Evolutionary conservation across 2,797 vertebrate genomes (phyloP), one percentile per base, ranked within the genome.

Genomic region (Liasis olivaceus): DNA sequence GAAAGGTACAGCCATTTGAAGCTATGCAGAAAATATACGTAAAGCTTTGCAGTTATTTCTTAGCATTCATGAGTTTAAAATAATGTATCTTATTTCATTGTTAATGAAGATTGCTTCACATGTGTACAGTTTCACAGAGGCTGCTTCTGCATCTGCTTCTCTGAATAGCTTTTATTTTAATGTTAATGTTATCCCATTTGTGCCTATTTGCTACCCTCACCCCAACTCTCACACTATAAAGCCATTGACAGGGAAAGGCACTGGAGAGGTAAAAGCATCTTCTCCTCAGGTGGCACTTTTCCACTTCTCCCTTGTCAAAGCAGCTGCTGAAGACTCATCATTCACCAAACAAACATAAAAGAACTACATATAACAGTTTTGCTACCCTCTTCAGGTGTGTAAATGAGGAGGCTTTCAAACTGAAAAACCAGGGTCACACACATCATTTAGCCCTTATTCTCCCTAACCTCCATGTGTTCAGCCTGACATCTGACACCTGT

Each of bases 101-200:
- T 81, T 9, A 59, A 89, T 14, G n/a, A 7, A 14, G 59, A 91
- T 66, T 0, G 2, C 88, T 94, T 62, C 42, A 2, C 1, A 91
- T 0, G 9, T n/a, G 11, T 47, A 47, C 20, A 81, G 20, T 47
- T 81, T 81, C 20, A 81, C 8, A 88, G 56, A 66, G 66, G 85
- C 94, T 93, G 94, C 96, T 96, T 94, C 89, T 95, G 96, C 95
- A 95, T 47, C 77, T 81, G 42, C 20, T 62, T 26, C 58, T 62
- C 20, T 87, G 85, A 87, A 58, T 87, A 87, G n/a, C 85, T 87
- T 56, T 87, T 58, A 59, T 59, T 85, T 63, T 42, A 64, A 28
- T 17, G 87, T 64, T 89, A 64, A 63, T 63, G 17, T 88, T 88
- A 47, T 15, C 26, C 36, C 62, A 88, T 64, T 63, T 81, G 36